Percentiles rank a stretch among this genome's conserved stretches.
These are phyloP conservation scores for Anisognathus igniventris DNA, from an alignment of 2,797 vertebrate species.

Conservation along the genomic window DNA sequence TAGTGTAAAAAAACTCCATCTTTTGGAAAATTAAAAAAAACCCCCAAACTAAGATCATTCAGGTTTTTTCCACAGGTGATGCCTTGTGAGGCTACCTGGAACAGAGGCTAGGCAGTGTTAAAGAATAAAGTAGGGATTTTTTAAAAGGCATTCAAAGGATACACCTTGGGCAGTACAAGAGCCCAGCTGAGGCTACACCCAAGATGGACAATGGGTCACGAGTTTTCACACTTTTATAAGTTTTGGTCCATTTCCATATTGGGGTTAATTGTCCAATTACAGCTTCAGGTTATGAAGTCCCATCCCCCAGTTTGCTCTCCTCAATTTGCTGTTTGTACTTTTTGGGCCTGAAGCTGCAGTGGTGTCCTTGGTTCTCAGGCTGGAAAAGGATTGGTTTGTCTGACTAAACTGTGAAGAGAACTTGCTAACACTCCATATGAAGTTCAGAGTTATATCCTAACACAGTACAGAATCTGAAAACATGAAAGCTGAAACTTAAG, in stretches of 20 bases:
- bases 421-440: no score
- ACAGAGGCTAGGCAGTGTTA: neutral
- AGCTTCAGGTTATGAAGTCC: neutral
- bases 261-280: neutral
- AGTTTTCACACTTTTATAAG: neutral
- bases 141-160: neutral
- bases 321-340: neutral
- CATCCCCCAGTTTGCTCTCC: neutral
- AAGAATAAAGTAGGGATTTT: neutral
- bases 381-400: neutral
- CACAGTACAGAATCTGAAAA: neutral
- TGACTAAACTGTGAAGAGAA: neutral
- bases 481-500: neutral
- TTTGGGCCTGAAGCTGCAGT: neutral
- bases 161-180: neutral
- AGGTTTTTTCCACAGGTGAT: neutral
- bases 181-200: rapidly evolving
- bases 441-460: neutral
- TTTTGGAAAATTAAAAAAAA: neutral
- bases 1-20: neutral
- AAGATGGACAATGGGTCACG: rapidly evolving
- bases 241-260: neutral
- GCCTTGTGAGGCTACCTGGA: rapidly evolving
- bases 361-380: neutral
- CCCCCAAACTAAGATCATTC: neutral